phyloP scores from a whole-genome alignment of 2,888 invertebrate genomes.

The Amaurobius ferox region DNA sequence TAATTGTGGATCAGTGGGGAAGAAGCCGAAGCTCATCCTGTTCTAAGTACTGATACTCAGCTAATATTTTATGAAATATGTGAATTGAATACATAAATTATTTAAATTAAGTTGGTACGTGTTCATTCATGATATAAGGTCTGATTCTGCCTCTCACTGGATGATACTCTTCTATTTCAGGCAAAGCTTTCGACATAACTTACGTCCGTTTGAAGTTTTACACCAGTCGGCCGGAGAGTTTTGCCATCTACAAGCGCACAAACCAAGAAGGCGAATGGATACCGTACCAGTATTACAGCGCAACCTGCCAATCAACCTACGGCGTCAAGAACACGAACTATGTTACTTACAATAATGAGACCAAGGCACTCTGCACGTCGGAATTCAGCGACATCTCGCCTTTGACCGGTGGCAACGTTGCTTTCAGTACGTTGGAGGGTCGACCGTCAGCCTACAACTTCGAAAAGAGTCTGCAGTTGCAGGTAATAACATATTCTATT shows the following conservation, averaged over 20 bases:
- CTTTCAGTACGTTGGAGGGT: constrained; percentile 95
- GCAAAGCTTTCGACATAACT: constrained; percentile 97
- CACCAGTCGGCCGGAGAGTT: constrained; percentile 97
- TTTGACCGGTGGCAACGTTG: constrained; percentile 93
- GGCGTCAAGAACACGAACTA: constrained; percentile 86
- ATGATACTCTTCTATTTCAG: constrained; percentile 81
- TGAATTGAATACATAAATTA: too few species aligned
- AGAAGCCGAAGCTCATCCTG: too few species aligned
- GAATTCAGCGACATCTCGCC: constrained; percentile 99
- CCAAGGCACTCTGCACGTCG: constrained; percentile 96
- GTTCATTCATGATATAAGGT: too few species aligned
- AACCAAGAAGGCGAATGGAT: constrained; percentile 88
- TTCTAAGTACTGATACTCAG: too few species aligned
- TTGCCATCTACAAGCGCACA: constrained; percentile 92
- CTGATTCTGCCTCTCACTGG: too few species aligned
- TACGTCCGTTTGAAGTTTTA: constrained; percentile 96
- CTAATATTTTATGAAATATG: too few species aligned
- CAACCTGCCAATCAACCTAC: constrained; percentile 94
- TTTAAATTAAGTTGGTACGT: too few species aligned
- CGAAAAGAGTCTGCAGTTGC: constrained; percentile 91
- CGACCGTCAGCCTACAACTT: constrained; percentile 94
- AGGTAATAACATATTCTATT: too few species aligned
- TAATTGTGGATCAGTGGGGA: too few species aligned
- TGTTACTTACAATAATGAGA: constrained; percentile 88
- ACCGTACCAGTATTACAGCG: constrained; percentile 94